A percentile compares a stretch with the other conserved stretches of the same genome.
phyloP scores from a whole-genome alignment of 2,797 vertebrate genomes.

The Lophius americanus region DNA sequence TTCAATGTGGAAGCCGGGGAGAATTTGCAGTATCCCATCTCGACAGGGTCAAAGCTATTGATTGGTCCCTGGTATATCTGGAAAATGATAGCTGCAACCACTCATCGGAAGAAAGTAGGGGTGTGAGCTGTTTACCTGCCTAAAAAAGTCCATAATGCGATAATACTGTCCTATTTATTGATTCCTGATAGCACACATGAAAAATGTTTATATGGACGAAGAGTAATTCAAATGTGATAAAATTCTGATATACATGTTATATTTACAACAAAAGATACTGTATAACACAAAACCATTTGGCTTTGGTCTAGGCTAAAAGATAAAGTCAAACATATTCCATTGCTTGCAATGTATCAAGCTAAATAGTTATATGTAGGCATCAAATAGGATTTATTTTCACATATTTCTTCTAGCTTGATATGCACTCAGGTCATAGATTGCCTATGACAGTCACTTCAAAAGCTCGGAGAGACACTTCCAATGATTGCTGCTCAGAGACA shows the following conservation, averaged over 20 bases:
- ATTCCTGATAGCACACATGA: constrained; percentile 31
- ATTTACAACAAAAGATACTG: too few relatives aligned
- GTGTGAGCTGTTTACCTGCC: constrained; percentile 23
- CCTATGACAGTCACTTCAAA: constrained; percentile 31
- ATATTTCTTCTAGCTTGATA: constrained; percentile 19
- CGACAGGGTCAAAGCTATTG: constrained; percentile 52
- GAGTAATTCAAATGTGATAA: too few relatives aligned
- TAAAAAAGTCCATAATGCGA: constrained; percentile 28
- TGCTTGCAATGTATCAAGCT: constrained; percentile 14
- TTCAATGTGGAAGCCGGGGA: constrained; percentile 58
- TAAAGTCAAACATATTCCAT: constrained; percentile 6
- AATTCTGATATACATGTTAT: too few relatives aligned
- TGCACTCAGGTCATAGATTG: constrained; percentile 25
- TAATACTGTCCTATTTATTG: constrained; percentile 34
- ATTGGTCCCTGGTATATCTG: constrained; percentile 66
- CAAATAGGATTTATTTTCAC: constrained; percentile 32
- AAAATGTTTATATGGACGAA: not conserved
- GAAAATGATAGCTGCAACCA: constrained; percentile 55
- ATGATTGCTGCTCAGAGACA: constrained; percentile 30
- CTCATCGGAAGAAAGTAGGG: constrained; percentile 51
- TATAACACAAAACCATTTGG: too few relatives aligned
- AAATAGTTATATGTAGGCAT: constrained; percentile 38
- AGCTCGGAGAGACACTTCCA: constrained; percentile 29
- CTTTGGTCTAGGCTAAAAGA: too few relatives aligned
- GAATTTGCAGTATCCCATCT: constrained; percentile 57